phyloP scores from a whole-genome alignment of 2,888 invertebrate genomes.

The Apodemia zela region DNA sequence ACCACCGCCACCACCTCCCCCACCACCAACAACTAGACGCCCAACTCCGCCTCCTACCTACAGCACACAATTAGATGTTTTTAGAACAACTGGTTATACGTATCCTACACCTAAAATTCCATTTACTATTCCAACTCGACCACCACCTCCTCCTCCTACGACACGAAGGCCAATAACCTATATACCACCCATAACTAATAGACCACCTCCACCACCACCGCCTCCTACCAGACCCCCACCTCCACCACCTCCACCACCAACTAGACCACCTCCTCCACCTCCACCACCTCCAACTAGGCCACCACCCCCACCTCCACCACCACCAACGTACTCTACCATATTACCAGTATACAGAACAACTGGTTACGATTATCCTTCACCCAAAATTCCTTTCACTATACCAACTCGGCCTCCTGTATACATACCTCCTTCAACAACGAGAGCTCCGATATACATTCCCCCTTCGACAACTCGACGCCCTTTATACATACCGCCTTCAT shows the following conservation, averaged over 20 bases:
- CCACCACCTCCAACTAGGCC: constrained; percentile 32
- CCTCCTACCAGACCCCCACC: constrained; percentile 27
- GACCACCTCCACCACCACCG: constrained; percentile 28
- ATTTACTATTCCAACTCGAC: constrained; percentile 12
- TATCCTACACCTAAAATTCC: background rate
- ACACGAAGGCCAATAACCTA: constrained; percentile 24
- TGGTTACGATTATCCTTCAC: constrained; percentile 47
- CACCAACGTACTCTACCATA: constrained; percentile 27
- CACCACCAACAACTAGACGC: constrained; percentile 31
- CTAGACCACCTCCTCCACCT: constrained; percentile 26
- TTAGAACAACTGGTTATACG: background rate
- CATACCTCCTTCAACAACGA: constrained; percentile 34
- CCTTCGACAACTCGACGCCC: constrained; percentile 42
- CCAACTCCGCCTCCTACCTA: constrained; percentile 24
- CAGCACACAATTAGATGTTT: background rate
- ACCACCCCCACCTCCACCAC: constrained; percentile 32
- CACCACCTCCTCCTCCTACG: constrained; percentile 14
- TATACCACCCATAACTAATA: constrained; percentile 25
- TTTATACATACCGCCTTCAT: constrained; percentile 36
- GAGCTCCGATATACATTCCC: constrained; percentile 38
- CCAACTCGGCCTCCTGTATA: constrained; percentile 33
- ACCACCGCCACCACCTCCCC: constrained; percentile 30
- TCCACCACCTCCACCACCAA: constrained; percentile 26
- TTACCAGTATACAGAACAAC: constrained; percentile 31
- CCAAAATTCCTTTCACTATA: constrained; percentile 40